Evolutionary conservation across 2,113 vertebrate species (phyloP), one percentile per base, ranked within the genome.

Genomic region (Puffinus mauretanicus): DNA sequence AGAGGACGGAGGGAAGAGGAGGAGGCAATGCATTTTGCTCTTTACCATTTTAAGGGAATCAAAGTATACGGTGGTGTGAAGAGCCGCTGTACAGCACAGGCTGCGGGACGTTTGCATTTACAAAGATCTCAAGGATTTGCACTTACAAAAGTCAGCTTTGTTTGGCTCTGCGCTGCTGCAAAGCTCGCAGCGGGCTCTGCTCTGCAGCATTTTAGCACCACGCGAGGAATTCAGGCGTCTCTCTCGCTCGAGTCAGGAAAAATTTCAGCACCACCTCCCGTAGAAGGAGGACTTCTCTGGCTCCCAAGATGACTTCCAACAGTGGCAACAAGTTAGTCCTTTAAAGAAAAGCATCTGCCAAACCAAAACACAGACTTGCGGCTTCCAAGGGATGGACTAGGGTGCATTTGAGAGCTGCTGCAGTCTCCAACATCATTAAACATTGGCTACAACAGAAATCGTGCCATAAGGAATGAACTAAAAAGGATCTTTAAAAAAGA

Each of bases 221-320:
- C 0, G 0, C 1, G 2, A 81, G 55, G 69, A 83, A 92, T 67
- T 70, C 14, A 5, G 29, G 51, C 8, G 1, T 32, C 55, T 20
- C 65, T 10, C 60, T 27, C 13, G 2, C 40, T 55, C 0, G 0
- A 44, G 30, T 12, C 2, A 0, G 30, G 73, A 76, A 65, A 82
- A 49, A 69, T 29, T 82, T 85, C 84, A 90, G 67, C 75, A 80
- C 32, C 42, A 40, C 34, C 34, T 88, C 46, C 30, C 4, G 1
- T 6, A 76, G 19, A 76, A 32, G 47, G 40, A 72, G 47, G 81
- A 25, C 57, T 87, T 72, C 47, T 72, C 80, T 17, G n/a, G 52
- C 51, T 87, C 66, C 73, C 42, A 60, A 72, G 49, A 85, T 30
- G 36, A 54, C 34, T 91, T 80, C 52, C 75, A 93, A 72, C 30